These are phyloP conservation scores for Bembecia ichneumoniformis DNA, from an alignment of 2,888 invertebrate genomes.

Conservation along the genomic window DNA sequence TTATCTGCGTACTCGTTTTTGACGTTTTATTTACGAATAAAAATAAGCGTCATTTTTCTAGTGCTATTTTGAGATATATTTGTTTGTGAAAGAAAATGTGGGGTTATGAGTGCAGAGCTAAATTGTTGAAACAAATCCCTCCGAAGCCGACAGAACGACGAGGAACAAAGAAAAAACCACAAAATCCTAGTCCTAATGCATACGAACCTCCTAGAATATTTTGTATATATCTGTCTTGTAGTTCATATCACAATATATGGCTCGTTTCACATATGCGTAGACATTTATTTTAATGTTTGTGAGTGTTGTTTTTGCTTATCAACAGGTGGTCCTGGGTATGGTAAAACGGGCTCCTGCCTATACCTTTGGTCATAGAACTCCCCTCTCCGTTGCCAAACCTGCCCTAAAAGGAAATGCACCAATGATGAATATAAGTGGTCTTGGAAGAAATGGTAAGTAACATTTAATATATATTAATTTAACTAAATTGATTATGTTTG, in stretches of 20 bases:
- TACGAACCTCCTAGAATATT: slow-evolving; percentile 42
- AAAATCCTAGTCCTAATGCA: slow-evolving; percentile 32
- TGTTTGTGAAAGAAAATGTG: slow-evolving; percentile 10
- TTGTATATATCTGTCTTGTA: slow-evolving; percentile 22
- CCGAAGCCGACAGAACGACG: slow-evolving; percentile 31
- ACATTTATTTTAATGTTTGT: not conserved
- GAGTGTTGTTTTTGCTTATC: not conserved
- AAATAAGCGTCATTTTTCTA: no score
- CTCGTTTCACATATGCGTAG: not conserved
- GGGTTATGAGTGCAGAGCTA: slow-evolving; percentile 48
- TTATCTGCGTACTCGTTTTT: no score
- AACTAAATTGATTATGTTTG: not conserved
- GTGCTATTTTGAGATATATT: no score
- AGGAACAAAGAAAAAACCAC: slow-evolving; percentile 10
- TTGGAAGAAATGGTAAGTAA: slow-evolving; percentile 26
- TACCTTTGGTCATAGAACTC: slow-evolving; percentile 38
- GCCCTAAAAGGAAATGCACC: slow-evolving; percentile 28
- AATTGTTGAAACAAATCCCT: slow-evolving; percentile 41
- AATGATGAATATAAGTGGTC: slow-evolving; percentile 29
- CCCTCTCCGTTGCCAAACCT: slow-evolving; percentile 22
- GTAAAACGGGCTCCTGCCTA: slow-evolving; percentile 53
- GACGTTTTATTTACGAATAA: no score
- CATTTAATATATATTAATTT: not conserved
- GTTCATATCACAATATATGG: not conserved
- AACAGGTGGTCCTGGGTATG: slow-evolving; percentile 47